Evolutionary conservation across 2,113 vertebrate genomes (phyloP).

Genomic region (Indicator indicator): DNA sequence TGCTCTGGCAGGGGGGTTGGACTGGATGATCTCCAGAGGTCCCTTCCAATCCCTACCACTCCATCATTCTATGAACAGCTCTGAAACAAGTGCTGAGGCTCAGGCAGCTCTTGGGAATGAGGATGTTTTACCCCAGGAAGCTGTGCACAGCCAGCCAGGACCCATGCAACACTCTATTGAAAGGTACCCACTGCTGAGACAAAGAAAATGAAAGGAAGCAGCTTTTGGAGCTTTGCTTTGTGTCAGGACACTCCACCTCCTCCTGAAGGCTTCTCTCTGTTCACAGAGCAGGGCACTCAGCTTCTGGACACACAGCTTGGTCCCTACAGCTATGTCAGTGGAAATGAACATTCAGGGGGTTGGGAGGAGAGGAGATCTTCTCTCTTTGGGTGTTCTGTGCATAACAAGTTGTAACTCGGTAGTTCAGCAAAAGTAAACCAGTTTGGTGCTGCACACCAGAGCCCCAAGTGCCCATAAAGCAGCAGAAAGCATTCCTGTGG

Average conservation of each 20-base stretch:
- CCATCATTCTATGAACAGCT: neutral
- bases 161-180: neutral
- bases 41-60: too few species aligned
- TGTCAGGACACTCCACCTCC: neutral
- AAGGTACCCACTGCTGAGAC: neutral
- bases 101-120: neutral
- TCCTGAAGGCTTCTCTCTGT: neutral
- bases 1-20: too few species aligned
- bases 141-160: neutral
- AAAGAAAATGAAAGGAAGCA: neutral
- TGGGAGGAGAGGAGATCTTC: neutral
- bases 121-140: neutral
- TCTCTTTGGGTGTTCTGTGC: neutral
- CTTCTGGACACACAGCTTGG: neutral
- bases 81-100: neutral
- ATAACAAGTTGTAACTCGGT: neutral
- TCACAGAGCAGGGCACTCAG: neutral
- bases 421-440: neutral
- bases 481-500: accelerated
- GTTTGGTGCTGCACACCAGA: neutral
- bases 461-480: neutral
- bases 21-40: too few species aligned
- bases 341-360: neutral
- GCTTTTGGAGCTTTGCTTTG: neutral
- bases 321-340: neutral